Percentiles rank a stretch among this genome's conserved stretches.
These are phyloP conservation scores for Agrochola litura DNA, from an alignment of 2,888 invertebrate species.

Conservation along the genomic window DNA sequence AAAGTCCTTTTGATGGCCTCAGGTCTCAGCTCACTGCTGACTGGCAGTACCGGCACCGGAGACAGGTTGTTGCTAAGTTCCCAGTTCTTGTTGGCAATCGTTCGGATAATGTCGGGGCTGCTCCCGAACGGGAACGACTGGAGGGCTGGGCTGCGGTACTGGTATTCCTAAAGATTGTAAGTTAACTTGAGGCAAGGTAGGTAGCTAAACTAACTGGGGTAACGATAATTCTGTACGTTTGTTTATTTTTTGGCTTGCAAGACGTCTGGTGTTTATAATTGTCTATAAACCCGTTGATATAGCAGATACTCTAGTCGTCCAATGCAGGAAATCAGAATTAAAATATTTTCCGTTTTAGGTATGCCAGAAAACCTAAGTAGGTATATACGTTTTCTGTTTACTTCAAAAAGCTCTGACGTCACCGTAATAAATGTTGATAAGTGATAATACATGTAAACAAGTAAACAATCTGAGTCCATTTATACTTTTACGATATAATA, in stretches of 20 bases:
- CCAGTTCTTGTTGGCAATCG: conserved; percentile 84
- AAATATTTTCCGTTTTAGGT: no score
- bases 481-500: conserved; percentile 42
- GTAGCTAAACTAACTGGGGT: not conserved
- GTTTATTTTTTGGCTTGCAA: not conserved
- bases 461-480: conserved; percentile 37
- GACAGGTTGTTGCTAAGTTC: conserved; percentile 86
- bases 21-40: conserved; percentile 81
- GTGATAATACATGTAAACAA: conserved; percentile 19
- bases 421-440: not conserved
- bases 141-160: conserved; percentile 79
- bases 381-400: not conserved
- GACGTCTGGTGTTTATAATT: not conserved
- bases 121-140: conserved; percentile 86
- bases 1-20: conserved; percentile 84
- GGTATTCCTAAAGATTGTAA: conserved; percentile 79
- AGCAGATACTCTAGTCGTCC: not conserved
- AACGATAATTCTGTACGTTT: not conserved
- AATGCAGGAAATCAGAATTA: not conserved
- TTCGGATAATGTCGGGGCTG: conserved; percentile 84
- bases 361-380: no score
- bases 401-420: not conserved
- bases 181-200: not conserved
- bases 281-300: not conserved
- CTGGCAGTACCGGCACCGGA: conserved; percentile 77